Evolutionary conservation across 92 coral and sea anemone genomes (phyloP).

Genomic region (Palythoa heliodiscus): DNA sequence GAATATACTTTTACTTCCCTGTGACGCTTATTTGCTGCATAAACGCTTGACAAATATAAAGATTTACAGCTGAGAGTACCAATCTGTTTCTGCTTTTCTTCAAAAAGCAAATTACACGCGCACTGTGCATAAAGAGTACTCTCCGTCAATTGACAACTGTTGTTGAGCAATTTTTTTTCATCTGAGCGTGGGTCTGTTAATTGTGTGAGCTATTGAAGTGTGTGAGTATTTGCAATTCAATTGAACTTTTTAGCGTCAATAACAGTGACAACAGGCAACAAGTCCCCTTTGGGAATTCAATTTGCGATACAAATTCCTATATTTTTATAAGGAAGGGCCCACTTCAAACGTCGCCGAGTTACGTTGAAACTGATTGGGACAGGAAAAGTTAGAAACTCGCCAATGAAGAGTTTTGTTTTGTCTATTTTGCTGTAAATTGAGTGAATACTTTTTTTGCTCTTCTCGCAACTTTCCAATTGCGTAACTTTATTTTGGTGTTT

Average conservation of each 20-base stretch:
- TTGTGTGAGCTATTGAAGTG: constrained; percentile 3
- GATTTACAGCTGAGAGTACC: neutral
- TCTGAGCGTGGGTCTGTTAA: constrained; percentile 4
- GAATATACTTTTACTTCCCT: no score
- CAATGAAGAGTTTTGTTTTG: neutral
- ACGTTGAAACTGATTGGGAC: no score
- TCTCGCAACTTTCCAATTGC: no score
- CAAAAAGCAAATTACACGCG: neutral
- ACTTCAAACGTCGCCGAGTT: neutral
- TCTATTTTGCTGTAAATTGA: no score
- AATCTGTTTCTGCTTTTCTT: neutral
- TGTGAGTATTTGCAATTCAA: constrained; percentile 36
- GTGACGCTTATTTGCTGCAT: neutral
- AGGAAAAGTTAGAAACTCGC: no score
- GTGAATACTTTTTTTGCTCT: no score
- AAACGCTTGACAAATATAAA: neutral
- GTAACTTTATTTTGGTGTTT: no score
- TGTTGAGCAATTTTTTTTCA: constrained; percentile 3
- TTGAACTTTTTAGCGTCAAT: neutral
- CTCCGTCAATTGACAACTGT: neutral
- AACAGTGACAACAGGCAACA: neutral
- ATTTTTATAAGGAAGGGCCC: neutral
- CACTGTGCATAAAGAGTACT: neutral
- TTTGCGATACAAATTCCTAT: neutral
- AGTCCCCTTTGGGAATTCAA: constrained; percentile 30